Percentiles rank a stretch among this genome's conserved stretches.
Conservation (phyloP, 2,797 vertebrate genomes). For the Chelonia mydas region DNA sequence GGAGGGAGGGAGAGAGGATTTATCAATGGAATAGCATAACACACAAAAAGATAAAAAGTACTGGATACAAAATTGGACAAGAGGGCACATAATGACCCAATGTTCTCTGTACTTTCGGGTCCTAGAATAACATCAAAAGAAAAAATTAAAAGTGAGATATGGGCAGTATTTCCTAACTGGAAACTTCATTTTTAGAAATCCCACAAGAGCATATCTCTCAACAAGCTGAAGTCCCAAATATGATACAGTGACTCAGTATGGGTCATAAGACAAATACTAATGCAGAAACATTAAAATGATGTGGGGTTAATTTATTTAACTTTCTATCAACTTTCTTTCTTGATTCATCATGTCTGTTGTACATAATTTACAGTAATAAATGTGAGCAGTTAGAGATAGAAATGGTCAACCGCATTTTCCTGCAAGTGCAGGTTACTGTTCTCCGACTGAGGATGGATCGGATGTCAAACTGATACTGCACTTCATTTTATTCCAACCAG, state of each 20-base stretch:
- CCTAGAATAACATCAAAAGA: constrained; percentile 31
- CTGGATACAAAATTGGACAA: constrained; percentile 42
- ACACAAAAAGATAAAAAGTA: constrained; percentile 38
- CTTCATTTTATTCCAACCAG: constrained; percentile 12
- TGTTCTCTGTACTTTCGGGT: constrained; percentile 52
- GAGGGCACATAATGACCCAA: constrained; percentile 39
- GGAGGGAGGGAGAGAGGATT: not conserved
- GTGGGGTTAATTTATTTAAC: constrained; percentile 7
- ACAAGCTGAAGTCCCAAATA: constrained; percentile 47
- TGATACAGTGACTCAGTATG: not conserved
- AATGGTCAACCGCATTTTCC: not conserved
- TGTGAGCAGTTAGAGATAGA: not conserved
- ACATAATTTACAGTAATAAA: constrained; percentile 20
- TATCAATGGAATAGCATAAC: constrained; percentile 58
- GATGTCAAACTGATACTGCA: constrained; percentile 22
- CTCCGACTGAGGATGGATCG: not conserved
- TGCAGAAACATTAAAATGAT: constrained; percentile 12
- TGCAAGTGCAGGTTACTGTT: constrained; percentile 51
- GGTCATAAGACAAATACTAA: constrained; percentile 38
- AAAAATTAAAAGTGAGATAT: constrained; percentile 12
- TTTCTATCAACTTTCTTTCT: constrained; percentile 30
- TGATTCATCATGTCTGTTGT: not conserved
- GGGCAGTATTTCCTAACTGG: constrained; percentile 37
- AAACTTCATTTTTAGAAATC: constrained; percentile 52
- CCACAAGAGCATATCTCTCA: constrained; percentile 72